Percentiles rank a stretch among this genome's conserved stretches.
phyloP scores from a whole-genome alignment of 2,888 invertebrate genomes.

The Physocephala rufipes region DNA sequence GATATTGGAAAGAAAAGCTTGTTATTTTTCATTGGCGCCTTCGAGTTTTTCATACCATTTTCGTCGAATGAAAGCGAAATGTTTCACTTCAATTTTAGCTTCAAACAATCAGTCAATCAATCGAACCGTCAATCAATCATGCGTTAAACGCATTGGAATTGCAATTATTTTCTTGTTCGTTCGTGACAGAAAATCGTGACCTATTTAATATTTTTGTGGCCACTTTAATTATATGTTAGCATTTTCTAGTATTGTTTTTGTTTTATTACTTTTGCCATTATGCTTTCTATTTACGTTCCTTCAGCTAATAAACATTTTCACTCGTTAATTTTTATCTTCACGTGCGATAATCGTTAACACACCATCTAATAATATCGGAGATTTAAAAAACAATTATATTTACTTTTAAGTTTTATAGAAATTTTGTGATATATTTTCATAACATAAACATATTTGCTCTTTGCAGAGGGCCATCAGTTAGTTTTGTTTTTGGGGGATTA shows the following conservation, averaged over 20 bases:
- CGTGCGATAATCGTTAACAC: too few relatives aligned
- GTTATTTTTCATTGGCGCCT: background rate
- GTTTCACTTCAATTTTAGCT: background rate
- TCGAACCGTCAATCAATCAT: constrained; percentile 48
- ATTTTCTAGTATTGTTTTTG: background rate
- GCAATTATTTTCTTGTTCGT: constrained; percentile 40
- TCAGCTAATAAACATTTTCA: too few relatives aligned
- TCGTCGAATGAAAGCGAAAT: constrained; percentile 56
- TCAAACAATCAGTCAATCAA: constrained; percentile 40
- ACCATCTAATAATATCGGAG: too few relatives aligned
- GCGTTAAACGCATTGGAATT: constrained; percentile 40
- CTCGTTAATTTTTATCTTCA: too few relatives aligned
- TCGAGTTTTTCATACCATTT: background rate
- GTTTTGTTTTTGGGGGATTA: too few relatives aligned
- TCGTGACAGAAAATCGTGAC: constrained; percentile 14
- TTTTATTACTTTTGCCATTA: constrained; percentile 11
- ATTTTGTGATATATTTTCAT: too few relatives aligned
- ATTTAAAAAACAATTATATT: too few relatives aligned
- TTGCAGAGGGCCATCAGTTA: too few relatives aligned
- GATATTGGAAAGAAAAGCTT: background rate
- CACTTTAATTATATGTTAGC: background rate
- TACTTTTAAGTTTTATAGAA: too few relatives aligned
- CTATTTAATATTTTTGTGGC: constrained; percentile 16
- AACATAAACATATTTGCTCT: too few relatives aligned
- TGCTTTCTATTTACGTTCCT: too few relatives aligned